phyloP scores from a whole-genome alignment of 2,113 vertebrate species.

The Polypterus senegalus region DNA sequence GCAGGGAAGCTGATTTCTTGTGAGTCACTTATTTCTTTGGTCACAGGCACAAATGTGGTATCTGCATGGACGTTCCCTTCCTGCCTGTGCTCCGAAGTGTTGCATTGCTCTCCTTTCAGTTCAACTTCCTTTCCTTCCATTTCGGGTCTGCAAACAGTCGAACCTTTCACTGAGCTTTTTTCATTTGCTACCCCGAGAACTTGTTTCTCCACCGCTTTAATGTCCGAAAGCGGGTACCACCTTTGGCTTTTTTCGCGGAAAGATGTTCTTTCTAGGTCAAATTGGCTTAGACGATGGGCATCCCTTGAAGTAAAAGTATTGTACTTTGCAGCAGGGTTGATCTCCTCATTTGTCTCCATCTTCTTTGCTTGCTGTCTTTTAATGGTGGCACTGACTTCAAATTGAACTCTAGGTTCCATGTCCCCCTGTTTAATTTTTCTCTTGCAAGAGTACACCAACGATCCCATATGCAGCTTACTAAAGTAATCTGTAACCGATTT shows the following conservation, averaged over 20 bases:
- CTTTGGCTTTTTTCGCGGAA: conserved; percentile 74
- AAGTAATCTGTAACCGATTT: conserved; percentile 94
- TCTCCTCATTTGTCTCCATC: conserved; percentile 55
- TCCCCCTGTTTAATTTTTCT: conserved; percentile 67
- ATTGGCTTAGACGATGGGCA: conserved; percentile 68
- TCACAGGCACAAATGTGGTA: conserved; percentile 49
- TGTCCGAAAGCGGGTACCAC: conserved; percentile 58
- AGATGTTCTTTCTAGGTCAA: conserved; percentile 79
- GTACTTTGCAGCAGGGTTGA: conserved; percentile 59
- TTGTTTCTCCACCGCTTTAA: conserved; percentile 60
- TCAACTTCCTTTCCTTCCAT: conserved; percentile 52
- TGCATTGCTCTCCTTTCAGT: conserved; percentile 45
- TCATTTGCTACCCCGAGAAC: conserved; percentile 50
- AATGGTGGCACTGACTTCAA: conserved; percentile 43
- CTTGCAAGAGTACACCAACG: conserved; percentile 72
- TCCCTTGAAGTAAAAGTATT: conserved; percentile 72
- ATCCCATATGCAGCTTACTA: conserved; percentile 82
- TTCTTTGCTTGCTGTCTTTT: conserved; percentile 57
- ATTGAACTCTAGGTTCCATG: conserved; percentile 46
- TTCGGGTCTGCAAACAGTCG: conserved; percentile 54
- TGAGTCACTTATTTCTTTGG: conserved; percentile 54
- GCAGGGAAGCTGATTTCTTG: conserved; percentile 44
- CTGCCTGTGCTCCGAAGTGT: conserved; percentile 42
- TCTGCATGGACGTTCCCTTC: conserved; percentile 63
- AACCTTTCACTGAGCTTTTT: conserved; percentile 50